phyloP scores from a whole-genome alignment of 2,113 vertebrate genomes.

The Elephantulus edwardii region DNA sequence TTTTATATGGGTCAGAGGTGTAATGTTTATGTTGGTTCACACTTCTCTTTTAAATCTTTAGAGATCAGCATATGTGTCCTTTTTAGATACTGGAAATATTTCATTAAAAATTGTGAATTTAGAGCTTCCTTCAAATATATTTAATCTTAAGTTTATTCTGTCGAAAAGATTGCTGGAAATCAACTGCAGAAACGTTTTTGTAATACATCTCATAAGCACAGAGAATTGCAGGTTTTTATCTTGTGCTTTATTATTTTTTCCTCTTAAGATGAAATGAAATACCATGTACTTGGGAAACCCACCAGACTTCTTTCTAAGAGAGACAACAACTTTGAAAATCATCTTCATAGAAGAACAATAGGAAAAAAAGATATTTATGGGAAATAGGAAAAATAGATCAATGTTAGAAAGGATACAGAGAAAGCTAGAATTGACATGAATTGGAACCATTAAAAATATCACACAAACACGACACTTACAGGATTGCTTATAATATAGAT shows the following conservation, averaged over 20 bases:
- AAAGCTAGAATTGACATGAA: neutral
- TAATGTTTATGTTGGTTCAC: constrained; percentile 43
- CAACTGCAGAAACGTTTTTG: constrained; percentile 57
- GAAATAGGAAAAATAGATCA: neutral
- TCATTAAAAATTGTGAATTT: constrained; percentile 58
- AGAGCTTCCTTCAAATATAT: constrained; percentile 33
- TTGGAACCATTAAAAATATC: neutral
- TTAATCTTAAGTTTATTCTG: constrained; percentile 60
- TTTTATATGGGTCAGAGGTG: constrained; percentile 33
- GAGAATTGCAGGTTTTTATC: neutral
- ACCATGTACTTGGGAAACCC: neutral
- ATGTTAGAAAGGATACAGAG: neutral
- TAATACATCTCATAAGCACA: constrained; percentile 28
- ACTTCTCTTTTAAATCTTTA: constrained; percentile 52
- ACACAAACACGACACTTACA: neutral
- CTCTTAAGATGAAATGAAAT: constrained; percentile 58
- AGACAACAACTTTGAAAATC: neutral
- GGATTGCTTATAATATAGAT: neutral
- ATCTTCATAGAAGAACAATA: neutral
- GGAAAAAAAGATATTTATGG: neutral
- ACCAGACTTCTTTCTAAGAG: neutral
- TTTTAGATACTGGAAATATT: constrained; percentile 57
- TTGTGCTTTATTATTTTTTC: constrained; percentile 36
- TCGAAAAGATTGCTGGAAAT: constrained; percentile 59
- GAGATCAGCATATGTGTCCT: constrained; percentile 38